phyloP scores from a whole-genome alignment of 2,888 invertebrate species.

The Hipparchia semele region DNA sequence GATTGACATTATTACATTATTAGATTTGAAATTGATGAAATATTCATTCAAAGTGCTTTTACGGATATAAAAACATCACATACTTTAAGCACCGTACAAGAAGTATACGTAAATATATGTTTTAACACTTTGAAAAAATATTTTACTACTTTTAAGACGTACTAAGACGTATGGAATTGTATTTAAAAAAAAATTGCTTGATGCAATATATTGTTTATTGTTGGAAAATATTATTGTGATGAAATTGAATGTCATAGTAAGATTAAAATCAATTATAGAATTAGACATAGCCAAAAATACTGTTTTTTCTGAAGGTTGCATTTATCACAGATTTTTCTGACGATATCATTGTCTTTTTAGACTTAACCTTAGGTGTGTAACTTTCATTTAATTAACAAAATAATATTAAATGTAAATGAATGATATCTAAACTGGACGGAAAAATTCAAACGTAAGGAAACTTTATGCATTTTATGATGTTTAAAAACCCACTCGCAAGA shows the following conservation, averaged over 20 bases:
- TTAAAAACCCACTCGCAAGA: slow-evolving; percentile 5
- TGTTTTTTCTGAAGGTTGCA: slow-evolving; percentile 33
- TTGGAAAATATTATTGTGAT: slow-evolving; percentile 20
- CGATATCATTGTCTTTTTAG: slow-evolving; percentile 17
- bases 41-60: not conserved
- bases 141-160: not conserved
- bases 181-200: slow-evolving; percentile 26
- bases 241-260: slow-evolving; percentile 8
- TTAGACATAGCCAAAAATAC: slow-evolving; percentile 34
- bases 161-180: slow-evolving; percentile 23
- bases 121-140: not conserved
- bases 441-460: slow-evolving; percentile 6
- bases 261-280: slow-evolving; percentile 14
- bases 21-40: not conserved
- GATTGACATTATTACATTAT: slow-evolving; percentile 27
- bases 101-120: not conserved
- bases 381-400: slow-evolving; percentile 11
- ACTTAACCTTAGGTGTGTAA: slow-evolving; percentile 2
- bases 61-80: not conserved
- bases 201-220: slow-evolving; percentile 27
- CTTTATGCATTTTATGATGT: slow-evolving; percentile 10
- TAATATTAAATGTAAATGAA: not conserved
- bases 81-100: not conserved
- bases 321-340: slow-evolving; percentile 33
- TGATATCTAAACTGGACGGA: not conserved